These are phyloP conservation scores for Bubo bubo DNA, from an alignment of 2,113 vertebrate species.

Conservation along the genomic window DNA sequence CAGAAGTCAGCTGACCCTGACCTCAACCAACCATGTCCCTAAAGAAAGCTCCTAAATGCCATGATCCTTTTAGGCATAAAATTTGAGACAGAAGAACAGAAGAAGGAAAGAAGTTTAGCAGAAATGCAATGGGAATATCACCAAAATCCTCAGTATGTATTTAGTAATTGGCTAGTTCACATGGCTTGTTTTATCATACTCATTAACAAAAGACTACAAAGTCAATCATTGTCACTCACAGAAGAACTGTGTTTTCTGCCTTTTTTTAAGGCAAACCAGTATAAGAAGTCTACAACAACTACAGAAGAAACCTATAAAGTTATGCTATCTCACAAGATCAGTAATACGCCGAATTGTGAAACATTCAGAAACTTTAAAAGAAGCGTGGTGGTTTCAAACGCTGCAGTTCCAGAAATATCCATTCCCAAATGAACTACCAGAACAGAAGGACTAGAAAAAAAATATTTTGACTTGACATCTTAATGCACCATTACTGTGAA, in stretches of 20 bases:
- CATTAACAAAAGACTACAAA: background rate
- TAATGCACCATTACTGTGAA: conserved; percentile 69
- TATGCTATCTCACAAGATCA: conserved; percentile 35
- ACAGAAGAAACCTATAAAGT: background rate
- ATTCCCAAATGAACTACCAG: conserved; percentile 64
- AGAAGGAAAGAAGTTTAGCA: background rate
- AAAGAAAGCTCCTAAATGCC: background rate
- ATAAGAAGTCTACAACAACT: background rate
- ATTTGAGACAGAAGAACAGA: background rate
- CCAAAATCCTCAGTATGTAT: background rate
- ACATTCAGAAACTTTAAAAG: conserved; percentile 50
- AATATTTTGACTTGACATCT: conserved; percentile 72
- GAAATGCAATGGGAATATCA: background rate
- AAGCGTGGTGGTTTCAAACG: conserved; percentile 33
- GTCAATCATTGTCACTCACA: background rate
- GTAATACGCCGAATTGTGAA: conserved; percentile 55
- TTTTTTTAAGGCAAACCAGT: background rate
- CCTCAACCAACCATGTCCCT: background rate
- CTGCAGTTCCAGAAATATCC: conserved; percentile 67
- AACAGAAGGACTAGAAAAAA: conserved; percentile 68
- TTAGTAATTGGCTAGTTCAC: background rate
- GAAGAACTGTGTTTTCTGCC: background rate
- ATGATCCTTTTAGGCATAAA: background rate
- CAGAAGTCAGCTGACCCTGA: background rate
- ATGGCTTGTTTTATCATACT: background rate